Conservation (phyloP, 1,140 invertebrate species). For the Achroia grisella region DNA sequence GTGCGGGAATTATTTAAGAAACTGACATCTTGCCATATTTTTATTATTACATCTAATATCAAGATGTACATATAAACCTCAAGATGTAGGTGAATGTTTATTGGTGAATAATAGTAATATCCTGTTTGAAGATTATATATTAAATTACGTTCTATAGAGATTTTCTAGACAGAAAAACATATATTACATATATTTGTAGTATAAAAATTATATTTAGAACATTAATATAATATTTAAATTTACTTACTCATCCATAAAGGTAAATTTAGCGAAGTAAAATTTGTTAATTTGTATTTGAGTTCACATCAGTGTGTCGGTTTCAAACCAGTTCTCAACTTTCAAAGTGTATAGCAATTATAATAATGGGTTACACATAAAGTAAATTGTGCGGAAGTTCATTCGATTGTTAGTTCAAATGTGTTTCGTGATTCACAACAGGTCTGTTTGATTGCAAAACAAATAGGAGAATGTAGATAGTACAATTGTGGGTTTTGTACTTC, state of each 20-base stretch:
- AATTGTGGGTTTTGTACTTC: too few species aligned
- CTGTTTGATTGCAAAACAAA: too few species aligned
- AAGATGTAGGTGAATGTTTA: too few species aligned
- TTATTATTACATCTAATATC: too few species aligned
- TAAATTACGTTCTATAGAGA: too few species aligned
- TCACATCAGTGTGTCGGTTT: conserved; percentile 18
- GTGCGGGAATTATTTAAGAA: background rate
- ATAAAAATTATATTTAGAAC: too few species aligned
- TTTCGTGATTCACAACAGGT: conserved; percentile 7
- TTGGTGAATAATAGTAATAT: background rate
- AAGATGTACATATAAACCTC: too few species aligned
- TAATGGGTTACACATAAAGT: conserved; percentile 54
- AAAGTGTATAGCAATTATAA: conserved; percentile 51
- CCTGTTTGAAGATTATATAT: too few species aligned
- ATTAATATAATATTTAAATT: conserved; percentile 17
- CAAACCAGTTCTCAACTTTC: conserved; percentile 30
- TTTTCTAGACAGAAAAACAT: too few species aligned
- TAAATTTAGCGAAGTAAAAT: conserved; percentile 18
- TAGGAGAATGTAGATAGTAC: too few species aligned
- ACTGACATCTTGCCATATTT: background rate
- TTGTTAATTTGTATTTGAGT: conserved; percentile 20
- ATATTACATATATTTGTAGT: too few species aligned
- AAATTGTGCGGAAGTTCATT: conserved; percentile 51
- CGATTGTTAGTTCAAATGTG: conserved; percentile 37
- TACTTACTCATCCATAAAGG: conserved; percentile 17